Evolutionary conservation across 2,113 vertebrate species (phyloP), one percentile per base, ranked within the genome.

Genomic region (Labeo catla): DNA sequence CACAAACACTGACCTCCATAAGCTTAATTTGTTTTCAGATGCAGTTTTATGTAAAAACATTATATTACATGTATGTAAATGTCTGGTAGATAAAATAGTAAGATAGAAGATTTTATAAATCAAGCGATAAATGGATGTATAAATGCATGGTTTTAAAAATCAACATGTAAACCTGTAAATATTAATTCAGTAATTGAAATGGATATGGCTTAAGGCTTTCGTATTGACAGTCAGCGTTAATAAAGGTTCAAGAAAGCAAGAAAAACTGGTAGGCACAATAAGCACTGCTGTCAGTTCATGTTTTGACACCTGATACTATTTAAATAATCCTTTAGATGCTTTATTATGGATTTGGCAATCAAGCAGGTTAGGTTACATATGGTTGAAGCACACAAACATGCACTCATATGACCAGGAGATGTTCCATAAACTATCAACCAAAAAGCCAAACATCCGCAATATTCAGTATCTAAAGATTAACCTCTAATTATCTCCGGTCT

Each of bases 181-280:
- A 70, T 72, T 72, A 50, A 39, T 59, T 15, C 0, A 52, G 45
- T 34, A 59, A 52, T 70, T 49, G 12, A 80, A 76, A 59, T 76
- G 66, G 66, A 54, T 68, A 86, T 76, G 50, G 47, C 86, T 88
- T 86, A 89, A 89, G 85, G 88, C 88, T 76, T 86, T 77, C 49
- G 39, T 36, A 61, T 73, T 61, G 59, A 76, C 21, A n/a, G 63
- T 76, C 77, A 57, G 77, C 13, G 10, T 57, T 83, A 57, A 76
- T 52, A 76, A 84, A 34, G 36, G 43, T 84, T 78, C 50, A 50
- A 16, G 76, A 36, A 77, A 54, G 54, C 19, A 13, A 83, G 72
- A 86, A 43, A 77, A 85, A 65, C 43, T 11, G 63, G n/a, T 66
- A 86, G 85, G 81, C 87, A 88, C 81, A 74, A 80, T 28, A 84